Evolutionary conservation across 2,888 invertebrate genomes (phyloP).

Genomic region (Nomada fucata): DNA sequence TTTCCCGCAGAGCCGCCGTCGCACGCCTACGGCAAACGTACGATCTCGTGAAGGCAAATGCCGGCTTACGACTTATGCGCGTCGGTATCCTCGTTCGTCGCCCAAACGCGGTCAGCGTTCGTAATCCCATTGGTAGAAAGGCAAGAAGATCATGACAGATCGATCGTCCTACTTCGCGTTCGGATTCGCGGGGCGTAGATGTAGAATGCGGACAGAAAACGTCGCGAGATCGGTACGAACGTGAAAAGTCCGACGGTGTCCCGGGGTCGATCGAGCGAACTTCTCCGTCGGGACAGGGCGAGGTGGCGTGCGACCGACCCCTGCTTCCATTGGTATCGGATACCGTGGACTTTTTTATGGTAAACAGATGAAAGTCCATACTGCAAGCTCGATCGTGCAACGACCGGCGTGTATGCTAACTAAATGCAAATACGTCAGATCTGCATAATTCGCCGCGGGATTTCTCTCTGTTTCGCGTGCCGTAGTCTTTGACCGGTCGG

Average conservation of each 20-base stretch:
- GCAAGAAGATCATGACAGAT: constrained; percentile 48
- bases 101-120: constrained; percentile 31
- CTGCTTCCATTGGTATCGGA: constrained; percentile 65
- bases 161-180: constrained; percentile 44
- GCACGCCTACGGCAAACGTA: neutral
- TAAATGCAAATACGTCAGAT: constrained; percentile 75
- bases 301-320: constrained; percentile 38
- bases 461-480: constrained; percentile 72
- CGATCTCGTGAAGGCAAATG: neutral
- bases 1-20: neutral
- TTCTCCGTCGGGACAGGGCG: constrained; percentile 19
- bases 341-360: constrained; percentile 71
- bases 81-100: constrained; percentile 13
- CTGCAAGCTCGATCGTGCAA: constrained; percentile 42
- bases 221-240: constrained; percentile 47
- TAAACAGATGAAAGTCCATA: constrained; percentile 77
- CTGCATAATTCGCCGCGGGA: constrained; percentile 77
- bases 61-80: neutral
- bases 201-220: constrained; percentile 1
- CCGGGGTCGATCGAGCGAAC: constrained; percentile 58
- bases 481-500: constrained; percentile 59
- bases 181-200: constrained; percentile 4
- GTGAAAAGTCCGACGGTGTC: constrained; percentile 43
- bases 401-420: constrained; percentile 71
- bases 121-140: constrained; percentile 50